These are phyloP conservation scores for Corythucha ciliata DNA, from an alignment of 2,888 invertebrate species.

Conservation along the genomic window DNA sequence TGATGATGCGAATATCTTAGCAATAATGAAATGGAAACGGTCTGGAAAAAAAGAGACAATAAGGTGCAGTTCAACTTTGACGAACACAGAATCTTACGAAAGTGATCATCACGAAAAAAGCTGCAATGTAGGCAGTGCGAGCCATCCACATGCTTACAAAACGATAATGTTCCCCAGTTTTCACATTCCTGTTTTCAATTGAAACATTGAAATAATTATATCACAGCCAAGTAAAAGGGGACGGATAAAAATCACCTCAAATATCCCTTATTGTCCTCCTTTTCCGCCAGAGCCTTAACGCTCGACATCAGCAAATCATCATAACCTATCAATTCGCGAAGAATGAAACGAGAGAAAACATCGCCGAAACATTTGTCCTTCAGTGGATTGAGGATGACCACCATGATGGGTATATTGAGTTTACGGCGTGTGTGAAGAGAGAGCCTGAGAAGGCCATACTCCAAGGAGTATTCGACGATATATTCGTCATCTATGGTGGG, in stretches of 20 bases:
- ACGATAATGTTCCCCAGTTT: constrained; percentile 95
- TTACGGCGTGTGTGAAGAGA: constrained; percentile 76
- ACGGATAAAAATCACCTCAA: constrained; percentile 54
- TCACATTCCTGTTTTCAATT: constrained; percentile 97
- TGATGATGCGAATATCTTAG: constrained; percentile 98
- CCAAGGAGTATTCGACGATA: constrained; percentile 94
- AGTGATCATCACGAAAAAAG: constrained; percentile 93
- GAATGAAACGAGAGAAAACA: constrained; percentile 74
- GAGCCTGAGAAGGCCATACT: constrained; percentile 90
- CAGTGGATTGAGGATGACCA: constrained; percentile 76
- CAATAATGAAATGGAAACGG: constrained; percentile 94
- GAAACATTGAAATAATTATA: too few relatives aligned
- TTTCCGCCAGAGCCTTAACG: constrained; percentile 87
- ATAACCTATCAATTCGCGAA: constrained; percentile 90
- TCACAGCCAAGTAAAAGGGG: neutral
- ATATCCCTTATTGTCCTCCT: constrained; percentile 93
- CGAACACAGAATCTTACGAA: constrained; percentile 72
- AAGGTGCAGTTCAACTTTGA: neutral
- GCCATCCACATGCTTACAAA: constrained; percentile 97
- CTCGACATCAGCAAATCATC: constrained; percentile 96
- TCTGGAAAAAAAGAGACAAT: constrained; percentile 57
- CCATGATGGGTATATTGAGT: constrained; percentile 83
- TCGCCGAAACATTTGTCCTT: constrained; percentile 91
- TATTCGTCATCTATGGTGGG: constrained; percentile 86
- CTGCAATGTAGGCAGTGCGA: constrained; percentile 86